These are phyloP conservation scores for Pissodes strobi DNA, from an alignment of 1,140 invertebrate genomes.

Conservation along the genomic window DNA sequence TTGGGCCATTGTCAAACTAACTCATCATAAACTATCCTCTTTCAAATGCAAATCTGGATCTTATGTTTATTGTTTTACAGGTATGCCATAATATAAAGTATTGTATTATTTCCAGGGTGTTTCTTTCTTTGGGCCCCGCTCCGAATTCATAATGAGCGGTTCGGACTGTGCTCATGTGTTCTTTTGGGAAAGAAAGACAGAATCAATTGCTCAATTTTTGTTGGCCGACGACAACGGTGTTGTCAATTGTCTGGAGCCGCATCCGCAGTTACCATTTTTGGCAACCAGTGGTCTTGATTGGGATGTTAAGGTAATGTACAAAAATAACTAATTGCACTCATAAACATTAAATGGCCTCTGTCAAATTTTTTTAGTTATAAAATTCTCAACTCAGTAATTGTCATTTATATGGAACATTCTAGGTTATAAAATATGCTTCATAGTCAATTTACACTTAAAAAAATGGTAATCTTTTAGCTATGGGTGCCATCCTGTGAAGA, in stretches of 20 bases:
- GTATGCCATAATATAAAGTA: no score
- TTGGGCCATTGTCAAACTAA: no score
- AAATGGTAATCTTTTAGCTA: slow-evolving; percentile 1
- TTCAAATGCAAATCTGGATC: no score
- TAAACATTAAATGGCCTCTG: no score
- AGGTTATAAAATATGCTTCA: no score
- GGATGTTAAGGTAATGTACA: slow-evolving; percentile 81
- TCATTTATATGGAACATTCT: no score
- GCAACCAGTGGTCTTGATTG: slow-evolving; percentile 90
- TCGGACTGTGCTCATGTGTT: slow-evolving; percentile 95
- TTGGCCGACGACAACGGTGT: slow-evolving; percentile 83
- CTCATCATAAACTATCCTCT: no score
- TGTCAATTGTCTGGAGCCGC: slow-evolving; percentile 91
- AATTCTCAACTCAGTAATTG: no score
- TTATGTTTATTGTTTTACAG: no score
- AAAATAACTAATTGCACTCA: no score
- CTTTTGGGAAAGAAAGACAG: slow-evolving; percentile 90
- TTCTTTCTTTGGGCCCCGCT: slow-evolving; percentile 89
- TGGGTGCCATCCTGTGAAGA: slow-evolving; percentile 79
- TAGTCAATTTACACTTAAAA: no score
- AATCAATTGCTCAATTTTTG: slow-evolving; percentile 87
- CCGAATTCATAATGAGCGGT: slow-evolving; percentile 89
- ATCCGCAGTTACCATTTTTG: slow-evolving; percentile 84
- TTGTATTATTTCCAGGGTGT: slow-evolving; percentile 68
- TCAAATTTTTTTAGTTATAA: no score